A percentile compares a stretch with the other conserved stretches of the same genome.
Evolutionary conservation across 2,797 vertebrate species (phyloP).

Genomic region (Pelochelys cantorii): DNA sequence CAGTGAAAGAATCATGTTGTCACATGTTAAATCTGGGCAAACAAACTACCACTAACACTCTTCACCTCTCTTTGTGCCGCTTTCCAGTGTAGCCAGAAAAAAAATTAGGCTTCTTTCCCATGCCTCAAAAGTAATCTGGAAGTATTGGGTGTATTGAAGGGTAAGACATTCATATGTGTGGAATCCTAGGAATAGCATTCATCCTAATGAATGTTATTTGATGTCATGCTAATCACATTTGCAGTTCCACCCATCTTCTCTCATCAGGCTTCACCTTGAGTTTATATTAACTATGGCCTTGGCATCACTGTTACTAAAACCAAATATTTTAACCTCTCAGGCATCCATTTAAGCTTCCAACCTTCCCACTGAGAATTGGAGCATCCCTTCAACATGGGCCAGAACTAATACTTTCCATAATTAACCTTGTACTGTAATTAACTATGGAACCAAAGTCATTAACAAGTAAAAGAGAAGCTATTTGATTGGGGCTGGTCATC

Average conservation of each 20-base stretch:
- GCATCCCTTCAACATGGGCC: conserved; percentile 24
- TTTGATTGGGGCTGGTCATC: background rate
- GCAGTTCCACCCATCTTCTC: background rate
- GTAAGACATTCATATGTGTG: background rate
- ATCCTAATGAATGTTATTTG: background rate
- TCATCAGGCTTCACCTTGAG: background rate
- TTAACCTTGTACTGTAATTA: conserved; percentile 28
- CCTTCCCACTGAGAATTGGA: conserved; percentile 30
- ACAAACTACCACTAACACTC: background rate
- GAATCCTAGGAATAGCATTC: conserved; percentile 16
- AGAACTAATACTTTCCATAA: conserved; percentile 33
- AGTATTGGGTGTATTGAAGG: background rate
- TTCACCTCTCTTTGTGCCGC: background rate
- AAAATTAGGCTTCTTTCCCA: background rate
- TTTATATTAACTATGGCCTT: conserved; percentile 15
- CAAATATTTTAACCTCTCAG: conserved; percentile 1
- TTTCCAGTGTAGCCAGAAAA: background rate
- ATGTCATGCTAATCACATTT: background rate
- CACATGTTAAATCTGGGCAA: background rate
- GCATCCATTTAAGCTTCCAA: conserved; percentile 28
- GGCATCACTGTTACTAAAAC: conserved; percentile 22
- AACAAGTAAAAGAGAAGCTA: background rate
- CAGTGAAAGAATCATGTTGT: background rate
- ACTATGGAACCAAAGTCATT: conserved; percentile 32
- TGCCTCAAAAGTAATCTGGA: background rate